These are phyloP conservation scores for Apaloderma vittatum DNA, from an alignment of 2,113 vertebrate species.

Conservation along the genomic window DNA sequence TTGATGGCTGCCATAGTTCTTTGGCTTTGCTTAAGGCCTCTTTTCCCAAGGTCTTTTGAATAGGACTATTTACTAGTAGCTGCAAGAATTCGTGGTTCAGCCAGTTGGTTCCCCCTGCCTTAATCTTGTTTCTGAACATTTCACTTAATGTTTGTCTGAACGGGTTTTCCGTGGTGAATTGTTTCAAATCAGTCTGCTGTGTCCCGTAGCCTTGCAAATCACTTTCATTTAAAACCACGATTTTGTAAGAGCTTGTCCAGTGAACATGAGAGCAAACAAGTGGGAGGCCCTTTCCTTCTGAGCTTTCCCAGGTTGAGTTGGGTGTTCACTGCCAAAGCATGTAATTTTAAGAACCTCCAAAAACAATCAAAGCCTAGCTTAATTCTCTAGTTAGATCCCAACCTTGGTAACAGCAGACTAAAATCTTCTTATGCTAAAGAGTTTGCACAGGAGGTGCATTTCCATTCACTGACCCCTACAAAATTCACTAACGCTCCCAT, in stretches of 20 bases:
- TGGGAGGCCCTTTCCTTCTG: not conserved
- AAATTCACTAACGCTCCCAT: not conserved
- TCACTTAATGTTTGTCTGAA: not conserved
- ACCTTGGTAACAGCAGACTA: not conserved
- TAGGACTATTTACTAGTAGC: not conserved
- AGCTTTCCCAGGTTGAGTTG: not conserved
- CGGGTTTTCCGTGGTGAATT: not conserved
- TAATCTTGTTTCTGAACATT: conserved; percentile 15
- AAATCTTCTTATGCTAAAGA: not conserved
- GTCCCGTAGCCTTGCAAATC: not conserved
- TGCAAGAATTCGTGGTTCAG: not conserved
- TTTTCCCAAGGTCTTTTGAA: conserved; percentile 9
- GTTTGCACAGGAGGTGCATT: not conserved
- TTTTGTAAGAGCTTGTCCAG: not conserved
- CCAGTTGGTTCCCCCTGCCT: not conserved
- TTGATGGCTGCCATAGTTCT: not conserved
- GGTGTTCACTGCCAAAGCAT: not conserved
- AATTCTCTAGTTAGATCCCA: not conserved
- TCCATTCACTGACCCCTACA: conserved; percentile 19
- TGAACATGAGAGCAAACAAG: not conserved
- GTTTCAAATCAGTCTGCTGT: not conserved
- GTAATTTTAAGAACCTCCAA: not conserved
- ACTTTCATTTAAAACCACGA: not conserved
- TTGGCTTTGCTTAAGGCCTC: not conserved
- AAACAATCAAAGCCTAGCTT: not conserved